phyloP scores from a whole-genome alignment of 2,888 invertebrate genomes.

The Gibbula magus region DNA sequence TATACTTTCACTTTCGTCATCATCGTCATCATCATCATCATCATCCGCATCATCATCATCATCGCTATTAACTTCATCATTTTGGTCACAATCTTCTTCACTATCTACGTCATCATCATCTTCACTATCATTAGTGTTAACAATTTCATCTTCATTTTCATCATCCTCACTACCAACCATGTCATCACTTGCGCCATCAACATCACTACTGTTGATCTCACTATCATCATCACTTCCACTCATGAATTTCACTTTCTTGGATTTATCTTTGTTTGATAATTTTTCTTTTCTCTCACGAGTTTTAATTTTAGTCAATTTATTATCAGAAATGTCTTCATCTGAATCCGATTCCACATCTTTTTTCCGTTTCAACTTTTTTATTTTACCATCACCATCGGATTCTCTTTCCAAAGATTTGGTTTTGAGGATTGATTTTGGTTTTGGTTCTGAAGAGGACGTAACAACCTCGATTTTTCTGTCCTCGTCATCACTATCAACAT shows the following conservation, averaged over 20 bases:
- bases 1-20: conserved; percentile 27
- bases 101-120: conserved; percentile 75
- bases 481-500: conserved; percentile 18
- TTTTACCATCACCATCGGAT: background rate
- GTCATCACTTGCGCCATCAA: conserved; percentile 19
- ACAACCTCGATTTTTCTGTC: conserved; percentile 30
- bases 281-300: background rate
- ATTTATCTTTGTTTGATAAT: background rate
- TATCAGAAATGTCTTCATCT: background rate
- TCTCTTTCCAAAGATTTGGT: background rate
- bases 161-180: conserved; percentile 17
- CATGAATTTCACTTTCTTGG: background rate
- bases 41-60: conserved; percentile 60
- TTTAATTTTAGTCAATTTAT: background rate
- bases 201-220: conserved; percentile 2
- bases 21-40: conserved; percentile 40
- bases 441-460: conserved; percentile 18
- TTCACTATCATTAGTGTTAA: conserved; percentile 77
- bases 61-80: conserved; percentile 49
- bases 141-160: conserved; percentile 80
- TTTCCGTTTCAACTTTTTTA: background rate
- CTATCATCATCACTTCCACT: conserved; percentile 41
- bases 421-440: conserved; percentile 18
- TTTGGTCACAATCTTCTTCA: conserved; percentile 36
- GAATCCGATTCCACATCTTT: background rate